Evolutionary conservation across 2,113 vertebrate species (phyloP), one percentile per base, ranked within the genome.

Genomic region (Sphyrna mokarran): DNA sequence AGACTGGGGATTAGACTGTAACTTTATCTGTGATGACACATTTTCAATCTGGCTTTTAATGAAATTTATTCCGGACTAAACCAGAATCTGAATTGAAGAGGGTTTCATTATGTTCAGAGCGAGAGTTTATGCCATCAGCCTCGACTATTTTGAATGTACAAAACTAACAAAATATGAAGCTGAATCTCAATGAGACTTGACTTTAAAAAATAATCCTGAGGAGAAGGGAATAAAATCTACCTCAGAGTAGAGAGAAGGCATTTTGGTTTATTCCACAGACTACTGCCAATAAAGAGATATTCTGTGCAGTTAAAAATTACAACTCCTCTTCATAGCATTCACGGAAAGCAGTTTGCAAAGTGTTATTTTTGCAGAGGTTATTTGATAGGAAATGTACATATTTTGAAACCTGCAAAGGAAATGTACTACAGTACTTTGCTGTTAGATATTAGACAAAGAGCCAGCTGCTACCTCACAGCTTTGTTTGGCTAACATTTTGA

Each of bases 381-480:
- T 95, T 70, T 95, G 69, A 95, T 76, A 95, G 68, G 94, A 76
- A 95, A 72, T 13, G 69, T 95, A 76, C 69, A 95, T 95, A 95
- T 95, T 95, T 95, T 95, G 94, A 72, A 95, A 95, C 68, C 68
- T 95, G 94, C 68, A 95, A 72, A 95, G 94, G 94, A 95, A 95
- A 76, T 95, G 69, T 95, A 72, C 22, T 72, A 95, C 94, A 95
- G 69, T 95, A 95, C 94, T 76, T 95, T 54, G 94, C 94, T 95
- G 68, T 95, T 43, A 72, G 94, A 72, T 43, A 33, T 48, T 72
- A 95, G 94, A 95, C 94, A 95, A 95, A 95, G 40, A 95, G 23
- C 94, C 94, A 95, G 94, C 94, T 95, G 94, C 94, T 95, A 95
- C 94, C 94, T 72, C 94, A 95, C 94, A 72, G 94, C 66, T 95